phyloP scores from a whole-genome alignment of 2,113 vertebrate genomes.

The Tetraodon nigroviridis region DNA sequence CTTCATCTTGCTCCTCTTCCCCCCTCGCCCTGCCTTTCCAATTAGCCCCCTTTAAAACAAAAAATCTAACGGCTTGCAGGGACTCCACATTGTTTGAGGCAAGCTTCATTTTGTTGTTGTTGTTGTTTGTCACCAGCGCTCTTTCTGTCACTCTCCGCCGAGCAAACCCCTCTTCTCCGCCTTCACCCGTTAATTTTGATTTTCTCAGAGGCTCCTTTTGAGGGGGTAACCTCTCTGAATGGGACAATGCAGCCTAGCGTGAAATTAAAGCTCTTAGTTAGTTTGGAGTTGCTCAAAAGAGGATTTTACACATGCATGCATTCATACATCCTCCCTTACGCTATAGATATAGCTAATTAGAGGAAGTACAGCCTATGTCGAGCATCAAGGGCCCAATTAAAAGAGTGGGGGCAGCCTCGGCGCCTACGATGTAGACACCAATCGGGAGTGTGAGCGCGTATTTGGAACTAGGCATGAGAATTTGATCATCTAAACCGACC shows the following conservation, averaged over 20 bases:
- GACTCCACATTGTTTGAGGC: slow-evolving; percentile 55
- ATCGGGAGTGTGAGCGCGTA: slow-evolving; percentile 46
- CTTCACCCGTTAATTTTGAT: slow-evolving; percentile 53
- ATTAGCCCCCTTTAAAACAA: slow-evolving; percentile 58
- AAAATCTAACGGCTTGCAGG: slow-evolving; percentile 57
- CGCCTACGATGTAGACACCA: slow-evolving; percentile 51
- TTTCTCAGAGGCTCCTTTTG: slow-evolving; percentile 67
- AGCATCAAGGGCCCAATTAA: slow-evolving; percentile 72
- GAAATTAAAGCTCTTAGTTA: slow-evolving; percentile 76
- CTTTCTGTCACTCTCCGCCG: slow-evolving; percentile 29
- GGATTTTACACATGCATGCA: slow-evolving; percentile 75
- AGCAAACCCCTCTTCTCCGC: slow-evolving; percentile 37
- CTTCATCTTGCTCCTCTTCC: slow-evolving; percentile 38
- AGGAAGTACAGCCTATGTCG: slow-evolving; percentile 73
- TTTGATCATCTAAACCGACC: slow-evolving; percentile 53
- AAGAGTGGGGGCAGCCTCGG: slow-evolving; percentile 55
- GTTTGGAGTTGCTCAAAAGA: slow-evolving; percentile 73
- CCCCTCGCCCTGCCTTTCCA: slow-evolving; percentile 50
- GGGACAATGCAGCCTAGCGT: slow-evolving; percentile 73
- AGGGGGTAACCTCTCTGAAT: slow-evolving; percentile 65
- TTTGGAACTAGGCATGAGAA: slow-evolving; percentile 50
- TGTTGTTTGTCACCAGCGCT: slow-evolving; percentile 59
- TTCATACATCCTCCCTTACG: slow-evolving; percentile 68
- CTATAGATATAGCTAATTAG: slow-evolving; percentile 75
- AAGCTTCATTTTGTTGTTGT: slow-evolving; percentile 62